A percentile compares a stretch with the other conserved stretches of the same genome.
These are phyloP conservation scores for Centropus unirufus DNA, from an alignment of 2,113 vertebrate species.

Conservation along the genomic window DNA sequence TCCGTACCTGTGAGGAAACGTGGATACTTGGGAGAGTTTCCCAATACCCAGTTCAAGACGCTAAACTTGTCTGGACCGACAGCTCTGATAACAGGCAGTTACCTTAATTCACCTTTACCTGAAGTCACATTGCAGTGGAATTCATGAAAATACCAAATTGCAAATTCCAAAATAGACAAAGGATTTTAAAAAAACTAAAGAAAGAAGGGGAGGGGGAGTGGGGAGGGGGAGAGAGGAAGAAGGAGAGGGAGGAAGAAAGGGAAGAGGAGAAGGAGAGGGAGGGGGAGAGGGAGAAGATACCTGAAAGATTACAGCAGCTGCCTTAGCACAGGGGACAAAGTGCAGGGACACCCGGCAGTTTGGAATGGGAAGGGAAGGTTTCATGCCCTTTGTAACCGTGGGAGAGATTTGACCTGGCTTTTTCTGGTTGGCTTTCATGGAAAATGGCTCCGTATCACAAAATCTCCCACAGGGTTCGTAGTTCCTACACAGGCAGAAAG, in stretches of 20 bases:
- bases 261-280: not conserved
- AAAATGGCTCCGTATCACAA: not conserved
- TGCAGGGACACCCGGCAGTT: not conserved
- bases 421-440: not conserved
- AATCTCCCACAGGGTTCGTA: not conserved
- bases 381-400: not conserved
- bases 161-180: not conserved
- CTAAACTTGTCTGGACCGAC: not conserved
- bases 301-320: not conserved
- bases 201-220: too few relatives aligned
- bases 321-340: not conserved
- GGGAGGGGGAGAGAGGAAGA: rapidly evolving
- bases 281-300: rapidly evolving
- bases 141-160: not conserved
- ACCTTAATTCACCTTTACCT: not conserved
- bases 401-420: not conserved
- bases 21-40: not conserved
- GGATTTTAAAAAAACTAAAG: not conserved
- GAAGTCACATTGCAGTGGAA: not conserved
- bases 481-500: not conserved
- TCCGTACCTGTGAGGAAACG: not conserved
- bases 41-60: not conserved
- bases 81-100: not conserved
- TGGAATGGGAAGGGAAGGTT: not conserved
- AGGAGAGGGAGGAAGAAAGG: not conserved